Evolutionary conservation across 2,797 vertebrate genomes (phyloP), one percentile per base, ranked within the genome.

Genomic region (Synaphobranchus kaupii): DNA sequence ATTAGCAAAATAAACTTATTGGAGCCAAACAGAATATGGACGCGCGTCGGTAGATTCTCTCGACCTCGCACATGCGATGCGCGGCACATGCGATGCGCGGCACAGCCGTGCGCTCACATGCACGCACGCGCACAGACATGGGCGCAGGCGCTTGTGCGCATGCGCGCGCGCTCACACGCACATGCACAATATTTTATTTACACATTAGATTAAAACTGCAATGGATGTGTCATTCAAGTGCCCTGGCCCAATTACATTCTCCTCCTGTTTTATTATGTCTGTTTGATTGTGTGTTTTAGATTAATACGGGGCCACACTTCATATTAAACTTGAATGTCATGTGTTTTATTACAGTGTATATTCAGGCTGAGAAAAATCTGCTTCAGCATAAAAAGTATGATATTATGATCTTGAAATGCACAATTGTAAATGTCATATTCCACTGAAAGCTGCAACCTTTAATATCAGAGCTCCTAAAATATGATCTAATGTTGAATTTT

Each of bases 241-340:
- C 47, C 78, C 20, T 50, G 47, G 78, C 47, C 78, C 76, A n/a
- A 81, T 81, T 81, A 81, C 25, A 22, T 81, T 50, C 47, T 48
- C 78, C 25, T 85, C 73, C 84, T 84, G 50, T 86, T 90, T 91
- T 86, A 92, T 93, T 90, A 92, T 87, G 89, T 91, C 90, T 88
- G 68, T 85, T 83, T 91, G 90, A 89, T 87, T 81, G 85, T 89
- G 85, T 87, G 86, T 88, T 81, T 85, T 83, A 85, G 89, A 94
- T 93, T 93, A 91, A 93, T 89, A 87, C 78, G 3, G 91, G 90
- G 89, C 91, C 89, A 88, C 90, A 89, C 92, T 93, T 94, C 88
- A 93, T 92, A 95, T 92, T 93, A 94, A 95, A 95, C 92, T 90
- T 94, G 93, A 96, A 95, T 95, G 95, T 94, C 94, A 94, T 93